Conservation (phyloP, 2,888 invertebrate genomes). For the Artemia sinica region DNA sequence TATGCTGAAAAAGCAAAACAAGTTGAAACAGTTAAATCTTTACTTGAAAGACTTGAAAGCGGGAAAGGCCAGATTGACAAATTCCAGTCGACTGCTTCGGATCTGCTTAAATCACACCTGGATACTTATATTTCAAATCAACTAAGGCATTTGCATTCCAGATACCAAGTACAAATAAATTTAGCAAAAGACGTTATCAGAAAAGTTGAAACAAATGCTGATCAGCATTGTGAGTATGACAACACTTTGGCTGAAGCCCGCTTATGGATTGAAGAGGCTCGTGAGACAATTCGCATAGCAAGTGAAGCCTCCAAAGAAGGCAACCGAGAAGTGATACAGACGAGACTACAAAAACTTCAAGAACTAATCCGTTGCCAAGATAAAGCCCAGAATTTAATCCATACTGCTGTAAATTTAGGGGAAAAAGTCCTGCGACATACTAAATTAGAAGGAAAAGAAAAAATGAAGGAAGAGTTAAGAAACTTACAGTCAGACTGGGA, state of each 20-base stretch:
- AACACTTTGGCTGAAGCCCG: conserved; percentile 54
- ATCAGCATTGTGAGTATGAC: conserved; percentile 65
- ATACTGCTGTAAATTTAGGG: conserved; percentile 68
- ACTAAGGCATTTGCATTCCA: conserved; percentile 61
- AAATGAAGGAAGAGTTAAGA: conserved; percentile 66
- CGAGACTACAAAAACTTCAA: conserved; percentile 50
- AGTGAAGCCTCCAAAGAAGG: conserved; percentile 59
- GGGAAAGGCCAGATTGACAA: conserved; percentile 65
- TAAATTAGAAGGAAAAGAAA: conserved; percentile 69
- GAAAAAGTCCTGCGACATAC: conserved; percentile 76
- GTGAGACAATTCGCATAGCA: conserved; percentile 59
- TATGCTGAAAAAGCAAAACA: conserved; percentile 66
- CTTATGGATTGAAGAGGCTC: conserved; percentile 70
- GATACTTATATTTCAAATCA: conserved; percentile 76
- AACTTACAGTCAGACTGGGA: conserved; percentile 86
- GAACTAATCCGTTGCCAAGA: conserved; percentile 61
- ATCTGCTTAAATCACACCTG: conserved; percentile 58
- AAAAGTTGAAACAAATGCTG: conserved; percentile 71
- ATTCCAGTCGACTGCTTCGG: conserved; percentile 54
- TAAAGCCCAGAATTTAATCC: conserved; percentile 68
- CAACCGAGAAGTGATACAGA: conserved; percentile 57
- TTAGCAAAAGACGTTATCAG: conserved; percentile 72
- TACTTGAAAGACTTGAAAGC: conserved; percentile 51
- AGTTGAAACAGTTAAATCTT: conserved; percentile 38
- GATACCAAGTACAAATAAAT: conserved; percentile 73